phyloP scores from a whole-genome alignment of 2,113 vertebrate genomes.

The Tychaedon coryphoeus region DNA sequence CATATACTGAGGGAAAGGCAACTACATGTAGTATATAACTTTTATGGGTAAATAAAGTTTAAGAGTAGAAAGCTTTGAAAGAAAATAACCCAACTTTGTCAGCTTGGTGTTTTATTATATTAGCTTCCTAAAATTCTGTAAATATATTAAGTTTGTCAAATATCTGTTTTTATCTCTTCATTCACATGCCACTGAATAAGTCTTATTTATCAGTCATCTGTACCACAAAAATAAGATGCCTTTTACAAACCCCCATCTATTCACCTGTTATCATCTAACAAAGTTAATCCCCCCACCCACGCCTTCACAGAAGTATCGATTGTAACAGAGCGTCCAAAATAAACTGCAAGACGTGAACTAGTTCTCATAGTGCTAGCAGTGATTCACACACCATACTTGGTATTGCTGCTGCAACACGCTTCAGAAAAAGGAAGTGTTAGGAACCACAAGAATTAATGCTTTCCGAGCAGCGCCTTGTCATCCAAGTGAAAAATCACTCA shows the following conservation, averaged over 20 bases:
- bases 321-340: background rate
- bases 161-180: background rate
- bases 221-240: background rate
- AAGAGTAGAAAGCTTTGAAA: background rate
- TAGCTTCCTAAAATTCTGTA: background rate
- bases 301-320: background rate
- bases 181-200: background rate
- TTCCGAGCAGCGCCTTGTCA: background rate
- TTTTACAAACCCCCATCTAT: background rate
- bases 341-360: background rate
- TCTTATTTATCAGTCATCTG: background rate
- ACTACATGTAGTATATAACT: accelerated
- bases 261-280: background rate
- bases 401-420: background rate
- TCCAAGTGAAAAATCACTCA: background rate
- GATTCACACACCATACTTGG: background rate
- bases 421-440: background rate
- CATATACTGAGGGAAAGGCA: background rate
- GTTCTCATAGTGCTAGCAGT: accelerated
- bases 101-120: background rate
- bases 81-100: background rate
- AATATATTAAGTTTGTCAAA: background rate
- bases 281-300: background rate
- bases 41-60: background rate
- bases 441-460: background rate